phyloP scores from a whole-genome alignment of 2,113 vertebrate species.

The Amblyornis subalaris region DNA sequence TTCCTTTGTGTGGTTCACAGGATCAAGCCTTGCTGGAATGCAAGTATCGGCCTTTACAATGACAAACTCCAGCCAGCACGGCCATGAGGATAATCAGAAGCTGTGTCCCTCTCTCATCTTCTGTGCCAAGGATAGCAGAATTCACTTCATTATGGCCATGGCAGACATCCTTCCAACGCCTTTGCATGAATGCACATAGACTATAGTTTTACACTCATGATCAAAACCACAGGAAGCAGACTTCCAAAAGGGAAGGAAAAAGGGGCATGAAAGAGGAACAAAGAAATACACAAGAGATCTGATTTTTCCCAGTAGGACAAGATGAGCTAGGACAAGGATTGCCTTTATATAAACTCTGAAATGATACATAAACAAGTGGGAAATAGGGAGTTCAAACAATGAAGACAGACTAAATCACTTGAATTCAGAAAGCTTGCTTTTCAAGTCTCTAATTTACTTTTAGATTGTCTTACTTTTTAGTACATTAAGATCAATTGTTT shows the following conservation, averaged over 20 bases:
- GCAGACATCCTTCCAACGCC: background rate
- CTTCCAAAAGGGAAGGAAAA: background rate
- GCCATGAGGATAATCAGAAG: background rate
- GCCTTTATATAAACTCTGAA: background rate
- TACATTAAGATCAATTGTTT: conserved; percentile 33
- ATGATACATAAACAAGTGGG: background rate
- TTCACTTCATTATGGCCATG: background rate
- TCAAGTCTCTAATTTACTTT: conserved; percentile 26
- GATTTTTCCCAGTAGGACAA: background rate
- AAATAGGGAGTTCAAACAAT: background rate
- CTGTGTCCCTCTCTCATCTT: background rate
- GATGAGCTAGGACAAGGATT: background rate
- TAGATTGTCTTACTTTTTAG: conserved; percentile 37
- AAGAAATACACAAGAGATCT: background rate
- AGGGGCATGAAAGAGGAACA: background rate
- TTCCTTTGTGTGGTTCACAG: background rate
- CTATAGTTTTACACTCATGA: background rate
- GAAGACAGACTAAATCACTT: background rate
- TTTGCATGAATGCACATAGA: background rate
- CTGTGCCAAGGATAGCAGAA: background rate
- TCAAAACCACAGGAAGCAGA: background rate
- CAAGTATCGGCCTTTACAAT: background rate
- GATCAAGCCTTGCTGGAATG: background rate
- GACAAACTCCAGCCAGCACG: background rate
- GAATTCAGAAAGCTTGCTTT: background rate